Evolutionary conservation across 2,888 invertebrate species (phyloP), one percentile per base, ranked within the genome.

Genomic region (Dendrolimus houi): DNA sequence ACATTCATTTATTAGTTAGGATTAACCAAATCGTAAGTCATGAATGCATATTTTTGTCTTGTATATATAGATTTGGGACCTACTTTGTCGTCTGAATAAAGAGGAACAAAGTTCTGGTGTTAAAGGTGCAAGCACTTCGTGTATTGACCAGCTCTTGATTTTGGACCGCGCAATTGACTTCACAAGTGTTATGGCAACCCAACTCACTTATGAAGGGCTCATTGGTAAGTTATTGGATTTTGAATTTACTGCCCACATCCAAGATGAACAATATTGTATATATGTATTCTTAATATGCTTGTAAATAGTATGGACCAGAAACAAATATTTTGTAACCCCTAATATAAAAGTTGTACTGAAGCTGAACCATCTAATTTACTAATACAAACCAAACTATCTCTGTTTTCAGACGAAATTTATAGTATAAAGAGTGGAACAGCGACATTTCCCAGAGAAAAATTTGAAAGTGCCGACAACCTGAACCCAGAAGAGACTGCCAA

Each of bases 161-260:
- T 87, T 99, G 1, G 99, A 99, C 83, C 92, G 99, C 41, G 94
- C 95, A 54, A 93, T 98, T 3, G 99, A 99, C 91, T 93, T 98
- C 57, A 92, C 99, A 55, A 96, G 98, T 55, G 97, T 98, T 0
- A 91, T 99, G 70, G 94, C 97, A 0, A 98, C 98, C 0, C 99
- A 99, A 75, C 92, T 99, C 52, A 99, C 99, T 0, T 99, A 99
- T 72, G 99, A 99, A 83, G 99, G 99, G 3, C 92, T 99, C 8
- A 96, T 99, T 63, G 91, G 91, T 90, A 65, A 62, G 65, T 57
- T 14, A 47, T 47, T 47, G 29, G 3, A 29, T 29, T 29, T 3
- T 29, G 29, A 29, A 29, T 29, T 29, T 29, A 29, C 29, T 29
- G 6, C 6, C 29, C 29, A 17, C 3, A 29, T 29, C 29, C 29